These are phyloP conservation scores for Gadus chalcogrammus DNA, from an alignment of 2,113 vertebrate species.

Conservation along the genomic window DNA sequence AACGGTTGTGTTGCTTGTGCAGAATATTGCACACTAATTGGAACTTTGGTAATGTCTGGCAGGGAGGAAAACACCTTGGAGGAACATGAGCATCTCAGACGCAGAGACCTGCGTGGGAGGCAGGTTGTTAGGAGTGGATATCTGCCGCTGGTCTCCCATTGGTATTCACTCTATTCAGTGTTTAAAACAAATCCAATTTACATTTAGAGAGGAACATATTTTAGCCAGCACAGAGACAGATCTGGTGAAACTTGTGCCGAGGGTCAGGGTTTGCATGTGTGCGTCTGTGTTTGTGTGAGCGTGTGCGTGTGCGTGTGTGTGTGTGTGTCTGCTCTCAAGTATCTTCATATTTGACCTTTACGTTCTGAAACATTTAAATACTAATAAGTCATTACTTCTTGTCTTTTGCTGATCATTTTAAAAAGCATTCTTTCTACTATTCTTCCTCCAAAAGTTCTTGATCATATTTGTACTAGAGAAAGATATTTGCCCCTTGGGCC, in stretches of 20 bases:
- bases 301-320: neutral
- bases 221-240: neutral
- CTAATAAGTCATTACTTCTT: too few species aligned
- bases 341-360: too few species aligned
- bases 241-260: neutral
- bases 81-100: slow-evolving; percentile 13
- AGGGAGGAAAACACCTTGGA: slow-evolving; percentile 4
- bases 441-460: too few species aligned
- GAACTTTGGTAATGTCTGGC: slow-evolving; percentile 35
- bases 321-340: too few species aligned
- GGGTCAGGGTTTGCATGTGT: slow-evolving; percentile 5
- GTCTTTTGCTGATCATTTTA: too few species aligned
- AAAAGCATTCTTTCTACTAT: too few species aligned
- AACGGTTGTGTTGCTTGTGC: slow-evolving; percentile 11
- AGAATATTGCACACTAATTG: slow-evolving; percentile 41
- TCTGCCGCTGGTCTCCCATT: neutral
- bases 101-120: neutral
- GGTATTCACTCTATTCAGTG: neutral
- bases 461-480: neutral
- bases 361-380: too few species aligned
- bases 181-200: neutral
- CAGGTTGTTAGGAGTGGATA: neutral
- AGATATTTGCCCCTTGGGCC: neutral
- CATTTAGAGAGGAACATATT: slow-evolving; percentile 1
- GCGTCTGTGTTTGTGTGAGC: neutral